Evolutionary conservation across 2,113 vertebrate species (phyloP).

Genomic region (Mungos mungo): DNA sequence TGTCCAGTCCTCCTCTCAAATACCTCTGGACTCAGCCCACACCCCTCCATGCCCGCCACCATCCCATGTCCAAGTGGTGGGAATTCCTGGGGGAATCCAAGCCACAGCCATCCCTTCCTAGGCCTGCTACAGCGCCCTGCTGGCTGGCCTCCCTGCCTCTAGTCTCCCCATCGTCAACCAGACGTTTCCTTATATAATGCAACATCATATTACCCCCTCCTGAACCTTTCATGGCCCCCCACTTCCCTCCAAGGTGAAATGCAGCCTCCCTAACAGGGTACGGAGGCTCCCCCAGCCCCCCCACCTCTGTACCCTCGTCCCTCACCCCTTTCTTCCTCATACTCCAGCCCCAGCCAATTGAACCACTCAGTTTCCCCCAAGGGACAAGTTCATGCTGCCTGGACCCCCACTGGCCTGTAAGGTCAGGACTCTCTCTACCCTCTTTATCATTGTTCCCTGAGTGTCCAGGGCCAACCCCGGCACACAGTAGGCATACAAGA

Average conservation of each 20-base stretch:
- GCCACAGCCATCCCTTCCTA: neutral
- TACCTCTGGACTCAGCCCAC: neutral
- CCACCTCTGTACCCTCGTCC: neutral
- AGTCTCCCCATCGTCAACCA: neutral
- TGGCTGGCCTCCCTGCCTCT: neutral
- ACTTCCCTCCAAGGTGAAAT: neutral
- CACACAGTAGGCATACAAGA: slow-evolving; percentile 54
- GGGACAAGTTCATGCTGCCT: neutral
- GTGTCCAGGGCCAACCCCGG: neutral
- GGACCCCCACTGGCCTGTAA: neutral
- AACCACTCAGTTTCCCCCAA: neutral
- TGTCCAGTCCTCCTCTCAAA: neutral
- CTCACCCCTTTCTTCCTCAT: neutral
- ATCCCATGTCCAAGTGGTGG: neutral
- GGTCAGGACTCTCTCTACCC: neutral
- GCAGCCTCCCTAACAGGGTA: neutral
- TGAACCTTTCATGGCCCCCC: neutral
- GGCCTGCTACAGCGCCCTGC: neutral
- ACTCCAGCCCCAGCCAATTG: neutral
- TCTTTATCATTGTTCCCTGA: neutral
- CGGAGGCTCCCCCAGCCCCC: rapidly evolving
- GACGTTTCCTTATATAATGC: neutral
- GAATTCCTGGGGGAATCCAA: too few relatives aligned
- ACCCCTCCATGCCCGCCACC: neutral
- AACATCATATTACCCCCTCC: rapidly evolving